Base-by-base conservation (phyloP, 2,113 vertebrate species). In the Nerophis lumbriciformis region DNA sequence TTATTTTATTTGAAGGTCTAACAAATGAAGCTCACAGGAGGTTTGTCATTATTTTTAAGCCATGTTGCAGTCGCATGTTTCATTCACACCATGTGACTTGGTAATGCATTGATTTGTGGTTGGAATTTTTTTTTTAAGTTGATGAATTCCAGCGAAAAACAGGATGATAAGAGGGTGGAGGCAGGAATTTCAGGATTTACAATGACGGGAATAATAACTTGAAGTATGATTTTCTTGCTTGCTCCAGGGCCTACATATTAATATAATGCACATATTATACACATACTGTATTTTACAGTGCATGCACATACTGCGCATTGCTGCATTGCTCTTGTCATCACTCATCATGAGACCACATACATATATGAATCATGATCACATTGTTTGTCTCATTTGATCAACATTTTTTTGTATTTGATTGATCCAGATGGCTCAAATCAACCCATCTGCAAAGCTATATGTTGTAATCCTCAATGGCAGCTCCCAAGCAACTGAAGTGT, bases 341-440 rank as follows among this genome's bases (percentile, higher is more conserved):
- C 42, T 65, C 21, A 58, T n/a, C 19, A 39, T 67, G 45, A 53
- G 37, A 47, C 50, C 13, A 54, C 11, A 61, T 57, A 61, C 52
- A 71, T 73, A 77, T 70, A 71, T 63, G 59, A 69, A 61, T 14
- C 28, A 28, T 28, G 28, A 28, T 28, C 28, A 28, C 28, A 13
- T 63, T 53, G 72, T 52, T 45, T 47, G 38, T 45, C 47, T 8
- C 13, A 19, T 66, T 49, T 8, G 5, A 49, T n/a, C 28, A 44
- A 61, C 54, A 5, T 15, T 6, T 1, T 44, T 51, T 19, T 53
- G 1, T 68, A 5, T 9, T 63, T 8, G 60, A 47, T 70, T 54
- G 6, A 66, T 53, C 8, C 19, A 90, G 90, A 85, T 81, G 84
- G 89, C 85, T 8, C 90, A 91, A 62, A 61, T 68, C 38, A 91